A percentile compares a stretch with the other conserved stretches of the same genome.
phyloP scores from a whole-genome alignment of 2,113 vertebrate species.

The Sterna hirundo region DNA sequence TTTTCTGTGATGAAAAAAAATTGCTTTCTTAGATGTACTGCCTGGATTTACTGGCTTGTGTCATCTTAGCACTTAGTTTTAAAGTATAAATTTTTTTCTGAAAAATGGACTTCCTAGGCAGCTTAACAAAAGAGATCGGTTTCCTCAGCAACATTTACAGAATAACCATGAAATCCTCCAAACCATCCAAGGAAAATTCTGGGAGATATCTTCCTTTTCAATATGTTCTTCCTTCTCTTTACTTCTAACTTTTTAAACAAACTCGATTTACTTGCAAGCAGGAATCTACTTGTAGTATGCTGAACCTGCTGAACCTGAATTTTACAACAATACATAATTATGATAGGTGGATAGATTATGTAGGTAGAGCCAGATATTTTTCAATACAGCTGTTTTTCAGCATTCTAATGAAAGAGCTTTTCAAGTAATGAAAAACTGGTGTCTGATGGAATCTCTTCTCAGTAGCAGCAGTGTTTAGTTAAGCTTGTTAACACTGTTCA shows the following conservation, averaged over 20 bases:
- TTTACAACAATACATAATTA: background rate
- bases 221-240: background rate
- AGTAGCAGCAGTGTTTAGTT: background rate
- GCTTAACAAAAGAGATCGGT: background rate
- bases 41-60: background rate
- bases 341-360: background rate
- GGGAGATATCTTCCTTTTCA: background rate
- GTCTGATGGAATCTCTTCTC: background rate
- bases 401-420: background rate
- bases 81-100: background rate
- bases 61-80: background rate
- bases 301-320: conserved; percentile 19
- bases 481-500: background rate
- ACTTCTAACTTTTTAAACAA: background rate
- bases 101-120: background rate
- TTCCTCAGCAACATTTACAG: background rate
- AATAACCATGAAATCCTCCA: background rate
- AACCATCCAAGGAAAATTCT: background rate
- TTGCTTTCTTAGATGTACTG: background rate
- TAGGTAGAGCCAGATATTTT: background rate
- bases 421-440: background rate
- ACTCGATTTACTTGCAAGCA: background rate
- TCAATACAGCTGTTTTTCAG: background rate
- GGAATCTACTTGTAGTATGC: background rate
- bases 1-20: conserved; percentile 3